Conservation (phyloP, 2,888 invertebrate species). For the Psylliodes chrysocephalus region DNA sequence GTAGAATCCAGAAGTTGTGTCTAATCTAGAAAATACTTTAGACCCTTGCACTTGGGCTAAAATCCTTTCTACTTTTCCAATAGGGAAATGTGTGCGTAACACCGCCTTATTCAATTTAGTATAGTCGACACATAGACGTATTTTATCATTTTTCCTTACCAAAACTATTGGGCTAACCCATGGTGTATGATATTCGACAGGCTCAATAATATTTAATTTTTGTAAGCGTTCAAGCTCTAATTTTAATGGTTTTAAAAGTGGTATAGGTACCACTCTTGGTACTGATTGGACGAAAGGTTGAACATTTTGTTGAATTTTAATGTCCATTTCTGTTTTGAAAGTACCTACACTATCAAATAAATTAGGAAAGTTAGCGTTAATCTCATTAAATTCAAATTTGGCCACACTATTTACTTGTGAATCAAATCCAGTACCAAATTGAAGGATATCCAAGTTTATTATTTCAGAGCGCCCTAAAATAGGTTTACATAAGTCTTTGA, state of each 20-base stretch:
- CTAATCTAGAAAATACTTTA: slow-evolving; percentile 23
- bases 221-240: slow-evolving; percentile 36
- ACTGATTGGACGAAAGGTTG: too few species aligned
- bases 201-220: too few species aligned
- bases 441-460: background rate
- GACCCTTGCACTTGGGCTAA: slow-evolving; percentile 33
- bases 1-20: slow-evolving; percentile 35
- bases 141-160: slow-evolving; percentile 29
- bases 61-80: slow-evolving; percentile 47
- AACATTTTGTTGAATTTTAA: slow-evolving; percentile 28
- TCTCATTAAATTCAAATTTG: background rate
- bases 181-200: too few species aligned
- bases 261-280: slow-evolving; percentile 40
- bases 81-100: slow-evolving; percentile 42
- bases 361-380: slow-evolving; percentile 18
- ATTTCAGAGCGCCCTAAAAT: slow-evolving; percentile 16
- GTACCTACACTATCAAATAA: slow-evolving; percentile 30
- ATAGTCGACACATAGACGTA: slow-evolving; percentile 40
- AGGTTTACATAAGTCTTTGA: slow-evolving; percentile 11
- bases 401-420: background rate
- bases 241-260: slow-evolving; percentile 22
- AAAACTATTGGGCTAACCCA: slow-evolving; percentile 24
- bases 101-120: slow-evolving; percentile 42
- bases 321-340: slow-evolving; percentile 33
- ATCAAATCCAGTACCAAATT: slow-evolving; percentile 11